Percentiles rank a stretch among this genome's conserved stretches.
Conservation (phyloP, 2,888 invertebrate species). For the Philereme transversata region DNA sequence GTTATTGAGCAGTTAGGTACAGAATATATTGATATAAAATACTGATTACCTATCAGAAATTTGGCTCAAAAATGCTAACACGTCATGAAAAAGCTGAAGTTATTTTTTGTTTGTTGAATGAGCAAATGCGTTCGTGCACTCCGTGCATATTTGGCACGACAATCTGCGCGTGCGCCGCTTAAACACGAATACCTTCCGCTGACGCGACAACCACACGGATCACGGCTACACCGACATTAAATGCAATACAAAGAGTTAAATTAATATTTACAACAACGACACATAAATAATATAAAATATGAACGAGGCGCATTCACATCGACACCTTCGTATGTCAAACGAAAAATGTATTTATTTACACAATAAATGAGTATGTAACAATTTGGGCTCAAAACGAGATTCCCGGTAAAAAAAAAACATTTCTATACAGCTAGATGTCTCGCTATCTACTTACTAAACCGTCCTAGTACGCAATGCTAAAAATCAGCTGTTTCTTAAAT, state of each 20-base stretch:
- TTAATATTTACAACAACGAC: conserved; percentile 48
- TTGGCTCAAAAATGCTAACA: too few species aligned
- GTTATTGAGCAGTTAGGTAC: conserved; percentile 29
- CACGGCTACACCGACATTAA: conserved; percentile 40
- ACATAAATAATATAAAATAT: conserved; percentile 37
- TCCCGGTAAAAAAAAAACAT: conserved; percentile 45
- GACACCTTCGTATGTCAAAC: conserved; percentile 58
- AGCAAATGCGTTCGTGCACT: conserved; percentile 59
- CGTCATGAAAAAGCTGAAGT: too few species aligned
- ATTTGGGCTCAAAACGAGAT: conserved; percentile 48
- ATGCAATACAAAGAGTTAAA: conserved; percentile 42
- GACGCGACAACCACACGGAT: conserved; percentile 30
- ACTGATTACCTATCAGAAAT: too few species aligned
- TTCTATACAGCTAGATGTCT: conserved; percentile 10
- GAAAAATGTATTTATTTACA: conserved; percentile 68
- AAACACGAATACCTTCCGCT: conserved; percentile 31
- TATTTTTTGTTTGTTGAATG: conserved; percentile 35
- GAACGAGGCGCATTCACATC: conserved; percentile 38
- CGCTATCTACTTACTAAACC: conserved; percentile 9
- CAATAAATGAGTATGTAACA: conserved; percentile 65
- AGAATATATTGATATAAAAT: background rate
- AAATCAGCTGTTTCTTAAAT: too few species aligned
- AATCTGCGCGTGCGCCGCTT: conserved; percentile 46
- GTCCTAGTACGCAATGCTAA: conserved; percentile 12
- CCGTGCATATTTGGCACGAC: conserved; percentile 71